phyloP scores from a whole-genome alignment of 2,797 vertebrate species.

The Mionectes olivaceus region DNA sequence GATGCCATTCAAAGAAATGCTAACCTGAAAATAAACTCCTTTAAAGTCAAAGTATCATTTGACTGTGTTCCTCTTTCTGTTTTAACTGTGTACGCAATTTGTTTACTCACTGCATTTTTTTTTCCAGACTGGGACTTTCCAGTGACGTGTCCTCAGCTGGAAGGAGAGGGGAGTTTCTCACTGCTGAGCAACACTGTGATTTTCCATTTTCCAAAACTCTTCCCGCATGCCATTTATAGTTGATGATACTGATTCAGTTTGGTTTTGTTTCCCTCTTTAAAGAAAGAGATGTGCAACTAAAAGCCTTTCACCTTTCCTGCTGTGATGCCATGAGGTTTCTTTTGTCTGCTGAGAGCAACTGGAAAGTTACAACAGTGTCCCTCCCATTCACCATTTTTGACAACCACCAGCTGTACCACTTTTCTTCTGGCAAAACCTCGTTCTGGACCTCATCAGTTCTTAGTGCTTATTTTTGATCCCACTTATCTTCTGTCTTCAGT shows the following conservation, averaged over 20 bases:
- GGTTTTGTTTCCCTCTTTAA: slow-evolving; percentile 14
- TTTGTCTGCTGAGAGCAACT: neutral
- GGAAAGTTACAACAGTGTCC: neutral
- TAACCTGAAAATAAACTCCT: slow-evolving; percentile 32
- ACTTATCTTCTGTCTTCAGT: neutral
- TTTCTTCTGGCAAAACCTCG: neutral
- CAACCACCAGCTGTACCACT: neutral
- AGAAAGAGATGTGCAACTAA: neutral
- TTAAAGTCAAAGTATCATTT: neutral
- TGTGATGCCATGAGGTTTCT: neutral
- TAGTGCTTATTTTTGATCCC: neutral
- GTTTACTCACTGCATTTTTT: slow-evolving; percentile 20
- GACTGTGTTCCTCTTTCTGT: slow-evolving; percentile 53
- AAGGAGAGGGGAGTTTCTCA: neutral
- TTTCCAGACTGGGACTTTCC: slow-evolving; percentile 47
- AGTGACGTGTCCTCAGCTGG: slow-evolving; percentile 29
- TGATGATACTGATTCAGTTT: neutral
- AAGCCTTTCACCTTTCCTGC: neutral
- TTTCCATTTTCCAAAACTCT: slow-evolving; percentile 37
- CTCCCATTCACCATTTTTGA: neutral
- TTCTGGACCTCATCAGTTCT: neutral
- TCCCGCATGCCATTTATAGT: neutral
- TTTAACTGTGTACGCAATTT: neutral
- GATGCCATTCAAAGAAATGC: slow-evolving; percentile 17
- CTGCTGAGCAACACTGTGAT: neutral